Percentiles rank a stretch among this genome's conserved stretches.
Conservation (phyloP, 1,140 invertebrate species). For the Callitettix versicolor region DNA sequence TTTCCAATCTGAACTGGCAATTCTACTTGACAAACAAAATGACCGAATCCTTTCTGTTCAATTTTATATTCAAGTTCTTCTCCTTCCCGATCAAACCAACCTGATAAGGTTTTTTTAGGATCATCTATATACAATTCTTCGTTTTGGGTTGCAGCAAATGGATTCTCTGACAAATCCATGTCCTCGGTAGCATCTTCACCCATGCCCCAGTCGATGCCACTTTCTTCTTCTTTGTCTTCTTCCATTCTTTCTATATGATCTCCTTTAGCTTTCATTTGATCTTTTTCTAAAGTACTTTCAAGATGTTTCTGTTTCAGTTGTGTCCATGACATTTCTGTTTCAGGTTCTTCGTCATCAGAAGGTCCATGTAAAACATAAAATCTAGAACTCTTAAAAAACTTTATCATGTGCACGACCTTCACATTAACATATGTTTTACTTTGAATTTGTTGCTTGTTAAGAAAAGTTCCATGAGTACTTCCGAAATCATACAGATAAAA, state of each 20-base stretch:
- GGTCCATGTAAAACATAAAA: constrained; percentile 80
- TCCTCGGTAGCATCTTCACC: constrained; percentile 80
- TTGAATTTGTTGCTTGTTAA: too few species aligned
- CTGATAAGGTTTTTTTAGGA: constrained; percentile 87
- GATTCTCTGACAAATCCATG: constrained; percentile 68
- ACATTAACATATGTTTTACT: too few species aligned
- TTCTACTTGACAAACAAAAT: constrained; percentile 58
- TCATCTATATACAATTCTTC: constrained; percentile 86
- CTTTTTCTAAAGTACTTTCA: constrained; percentile 23
- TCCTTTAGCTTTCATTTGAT: constrained; percentile 27
- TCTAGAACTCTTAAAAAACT: constrained; percentile 81
- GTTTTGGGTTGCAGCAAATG: constrained; percentile 65
- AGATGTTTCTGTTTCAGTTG: constrained; percentile 59
- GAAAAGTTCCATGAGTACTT: too few species aligned
- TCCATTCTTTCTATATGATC: constrained; percentile 40
- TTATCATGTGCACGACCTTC: constrained; percentile 79
- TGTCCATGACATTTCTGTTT: constrained; percentile 67
- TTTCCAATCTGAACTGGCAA: constrained; percentile 69
- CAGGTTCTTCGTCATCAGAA: constrained; percentile 71
- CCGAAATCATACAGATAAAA: too few species aligned
- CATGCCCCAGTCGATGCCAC: constrained; percentile 87
- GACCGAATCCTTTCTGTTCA: constrained; percentile 66
- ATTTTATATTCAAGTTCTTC: constrained; percentile 63
- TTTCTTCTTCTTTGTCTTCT: constrained; percentile 40
- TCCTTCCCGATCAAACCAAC: constrained; percentile 94